phyloP scores from a whole-genome alignment of 2,113 vertebrate species.

The Colinus virginianus region DNA sequence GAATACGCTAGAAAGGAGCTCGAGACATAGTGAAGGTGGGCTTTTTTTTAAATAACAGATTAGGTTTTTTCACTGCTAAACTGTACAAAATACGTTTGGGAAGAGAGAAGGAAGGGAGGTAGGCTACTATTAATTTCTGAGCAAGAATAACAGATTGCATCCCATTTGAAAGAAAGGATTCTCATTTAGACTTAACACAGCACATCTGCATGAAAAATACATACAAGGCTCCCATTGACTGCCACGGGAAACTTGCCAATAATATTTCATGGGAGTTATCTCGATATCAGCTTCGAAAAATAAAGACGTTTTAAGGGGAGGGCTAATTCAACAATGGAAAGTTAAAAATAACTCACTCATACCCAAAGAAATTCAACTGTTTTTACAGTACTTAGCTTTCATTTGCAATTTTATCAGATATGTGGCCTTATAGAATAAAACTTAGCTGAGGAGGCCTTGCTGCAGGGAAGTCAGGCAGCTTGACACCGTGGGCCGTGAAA shows the following conservation, averaged over 20 bases:
- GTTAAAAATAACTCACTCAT: slow-evolving; percentile 13
- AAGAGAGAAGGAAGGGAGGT: not conserved
- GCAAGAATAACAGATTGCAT: slow-evolving; percentile 25
- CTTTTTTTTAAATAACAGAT: not conserved
- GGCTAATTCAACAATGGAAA: not conserved
- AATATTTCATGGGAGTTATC: slow-evolving; percentile 57
- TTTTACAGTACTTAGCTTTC: not conserved
- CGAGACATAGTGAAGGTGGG: not conserved
- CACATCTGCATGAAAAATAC: slow-evolving; percentile 59
- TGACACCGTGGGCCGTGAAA: not conserved
- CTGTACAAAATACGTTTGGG: not conserved
- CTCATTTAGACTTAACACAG: slow-evolving; percentile 49
- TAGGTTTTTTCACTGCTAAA: not conserved
- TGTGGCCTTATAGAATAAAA: not conserved
- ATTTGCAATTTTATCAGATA: not conserved
- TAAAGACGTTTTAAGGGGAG: slow-evolving; percentile 18
- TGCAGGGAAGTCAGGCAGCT: not conserved
- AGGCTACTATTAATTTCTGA: not conserved
- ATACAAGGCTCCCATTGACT: slow-evolving; percentile 55
- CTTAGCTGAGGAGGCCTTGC: not conserved
- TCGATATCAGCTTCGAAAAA: not conserved
- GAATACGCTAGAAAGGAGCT: not conserved
- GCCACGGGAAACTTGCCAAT: slow-evolving; percentile 36
- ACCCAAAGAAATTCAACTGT: not conserved
- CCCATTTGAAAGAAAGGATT: slow-evolving; percentile 25